Percentiles rank a stretch among this genome's conserved stretches.
Conservation (phyloP, 2,113 vertebrate species). For the Gadus macrocephalus region DNA sequence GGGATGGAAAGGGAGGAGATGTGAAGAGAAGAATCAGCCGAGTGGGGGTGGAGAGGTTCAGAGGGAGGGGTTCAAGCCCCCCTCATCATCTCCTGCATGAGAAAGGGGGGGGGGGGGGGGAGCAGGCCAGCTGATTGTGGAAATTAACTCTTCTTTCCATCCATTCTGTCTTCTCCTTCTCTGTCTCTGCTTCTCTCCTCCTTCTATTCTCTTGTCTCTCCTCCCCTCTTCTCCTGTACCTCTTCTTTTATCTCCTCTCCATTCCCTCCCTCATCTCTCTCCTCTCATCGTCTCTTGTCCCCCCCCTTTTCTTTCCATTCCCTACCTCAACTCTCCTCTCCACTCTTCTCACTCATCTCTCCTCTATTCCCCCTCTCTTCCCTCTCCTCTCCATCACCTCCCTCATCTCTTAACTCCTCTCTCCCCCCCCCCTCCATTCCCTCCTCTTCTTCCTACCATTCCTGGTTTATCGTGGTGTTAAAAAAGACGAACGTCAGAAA, state of each 20-base stretch:
- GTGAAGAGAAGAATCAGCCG: neutral
- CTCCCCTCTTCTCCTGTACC: neutral
- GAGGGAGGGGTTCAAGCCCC: constrained; percentile 29
- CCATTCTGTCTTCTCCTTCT: constrained; percentile 12
- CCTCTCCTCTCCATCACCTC: neutral
- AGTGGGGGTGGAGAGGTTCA: neutral
- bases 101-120: too few relatives aligned
- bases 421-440: neutral
- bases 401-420: neutral
- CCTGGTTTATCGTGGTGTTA: neutral
- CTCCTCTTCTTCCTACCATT: neutral
- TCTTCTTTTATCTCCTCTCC: neutral
- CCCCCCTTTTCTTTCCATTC: neutral
- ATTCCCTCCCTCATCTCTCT: neutral
- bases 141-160: neutral
- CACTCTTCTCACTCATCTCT: neutral
- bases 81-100: neutral
- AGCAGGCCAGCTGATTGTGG: too few relatives aligned
- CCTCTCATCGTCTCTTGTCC: neutral
- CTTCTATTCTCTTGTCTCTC: neutral
- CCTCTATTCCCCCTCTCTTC: too few relatives aligned
- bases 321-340: neutral
- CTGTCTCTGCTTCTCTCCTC: neutral
- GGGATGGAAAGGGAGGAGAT: neutral
- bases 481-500: neutral